A percentile compares a stretch with the other conserved stretches of the same genome.
phyloP scores from a whole-genome alignment of 2,113 vertebrate genomes.

The Fulica atra region DNA sequence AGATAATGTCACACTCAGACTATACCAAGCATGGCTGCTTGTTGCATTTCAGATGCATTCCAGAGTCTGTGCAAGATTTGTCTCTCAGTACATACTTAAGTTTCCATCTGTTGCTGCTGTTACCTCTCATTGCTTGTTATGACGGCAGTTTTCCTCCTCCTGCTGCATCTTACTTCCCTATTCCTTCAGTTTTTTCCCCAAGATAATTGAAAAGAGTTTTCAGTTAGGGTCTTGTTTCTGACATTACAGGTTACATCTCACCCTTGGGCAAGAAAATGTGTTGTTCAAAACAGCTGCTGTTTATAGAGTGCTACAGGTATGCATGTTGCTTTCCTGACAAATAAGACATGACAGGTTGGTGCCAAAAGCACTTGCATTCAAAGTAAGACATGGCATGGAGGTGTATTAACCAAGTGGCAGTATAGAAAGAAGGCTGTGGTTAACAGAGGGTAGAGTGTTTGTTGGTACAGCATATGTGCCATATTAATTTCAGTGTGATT shows the following conservation, averaged over 20 bases:
- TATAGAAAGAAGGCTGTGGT: not conserved
- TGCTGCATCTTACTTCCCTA: not conserved
- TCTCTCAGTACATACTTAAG: not conserved
- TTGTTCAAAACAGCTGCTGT: conserved; percentile 10
- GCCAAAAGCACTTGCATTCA: not conserved
- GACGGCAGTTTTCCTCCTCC: not conserved
- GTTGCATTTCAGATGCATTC: not conserved
- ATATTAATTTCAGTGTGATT: not conserved
- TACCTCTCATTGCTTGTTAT: not conserved
- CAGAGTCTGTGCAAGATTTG: not conserved
- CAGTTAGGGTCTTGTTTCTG: not conserved
- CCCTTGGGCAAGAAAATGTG: not conserved
- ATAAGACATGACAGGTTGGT: not conserved
- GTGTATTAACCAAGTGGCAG: not conserved
- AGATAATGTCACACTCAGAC: not conserved
- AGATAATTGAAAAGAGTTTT: not conserved
- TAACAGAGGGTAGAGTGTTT: not conserved
- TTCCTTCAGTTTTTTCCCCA: not conserved
- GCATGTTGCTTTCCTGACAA: not conserved
- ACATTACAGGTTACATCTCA: not conserved
- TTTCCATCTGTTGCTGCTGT: not conserved
- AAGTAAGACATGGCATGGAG: not conserved
- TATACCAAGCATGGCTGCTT: not conserved
- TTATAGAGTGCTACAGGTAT: not conserved
- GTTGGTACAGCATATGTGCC: not conserved